Evolutionary conservation across 2,113 vertebrate species (phyloP).

Genomic region (Talpa occidentalis): DNA sequence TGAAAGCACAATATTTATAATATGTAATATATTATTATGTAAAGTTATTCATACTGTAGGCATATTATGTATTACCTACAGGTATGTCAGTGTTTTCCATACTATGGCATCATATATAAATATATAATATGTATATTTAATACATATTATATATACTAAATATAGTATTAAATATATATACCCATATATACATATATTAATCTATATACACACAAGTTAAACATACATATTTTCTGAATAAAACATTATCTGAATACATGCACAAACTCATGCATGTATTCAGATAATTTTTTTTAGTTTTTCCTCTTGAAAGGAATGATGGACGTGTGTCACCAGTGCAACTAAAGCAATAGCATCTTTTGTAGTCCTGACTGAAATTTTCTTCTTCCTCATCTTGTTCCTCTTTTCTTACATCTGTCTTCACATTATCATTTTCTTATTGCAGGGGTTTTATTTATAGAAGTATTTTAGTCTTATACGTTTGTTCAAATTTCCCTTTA

Average conservation of each 20-base stretch:
- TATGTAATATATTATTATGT: not conserved
- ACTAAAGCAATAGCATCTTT: not conserved
- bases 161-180: too few species aligned
- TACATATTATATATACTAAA: too few species aligned
- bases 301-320: not conserved
- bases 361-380: not conserved
- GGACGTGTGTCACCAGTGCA: not conserved
- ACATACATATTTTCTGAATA: too few species aligned
- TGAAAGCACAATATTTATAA: not conserved
- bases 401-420: not conserved
- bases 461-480: not conserved
- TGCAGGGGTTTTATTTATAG: conserved; percentile 20
- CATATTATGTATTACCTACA: not conserved
- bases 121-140: not conserved
- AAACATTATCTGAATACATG: too few species aligned
- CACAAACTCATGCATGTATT: too few species aligned
- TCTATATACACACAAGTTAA: too few species aligned
- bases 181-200: too few species aligned
- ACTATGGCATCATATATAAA: not conserved
- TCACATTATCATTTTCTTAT: not conserved
- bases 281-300: conserved; percentile 31
- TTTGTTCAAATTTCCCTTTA: conserved; percentile 16
- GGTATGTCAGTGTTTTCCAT: not conserved
- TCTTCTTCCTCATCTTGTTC: not conserved
- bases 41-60: not conserved